These are phyloP conservation scores for Kudoa iwatai DNA, from an alignment of 30 jellyfish, hydroid and myxozoan species.

Conservation along the genomic window DNA sequence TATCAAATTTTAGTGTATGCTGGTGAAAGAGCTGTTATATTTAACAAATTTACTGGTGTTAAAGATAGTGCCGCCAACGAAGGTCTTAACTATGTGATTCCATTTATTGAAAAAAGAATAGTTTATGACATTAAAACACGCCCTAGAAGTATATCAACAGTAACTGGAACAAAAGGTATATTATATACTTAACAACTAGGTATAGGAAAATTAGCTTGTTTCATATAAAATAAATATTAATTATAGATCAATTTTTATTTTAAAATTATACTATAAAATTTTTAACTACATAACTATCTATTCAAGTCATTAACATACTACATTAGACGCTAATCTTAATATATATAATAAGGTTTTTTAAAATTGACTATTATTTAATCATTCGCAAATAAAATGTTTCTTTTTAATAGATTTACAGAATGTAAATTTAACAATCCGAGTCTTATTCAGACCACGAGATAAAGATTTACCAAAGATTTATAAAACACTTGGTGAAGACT, in stretches of 20 bases:
- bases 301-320: too few species aligned
- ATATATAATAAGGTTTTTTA: too few species aligned
- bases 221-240: too few species aligned
- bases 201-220: too few species aligned
- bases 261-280: too few species aligned
- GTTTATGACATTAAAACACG: slow-evolving; percentile 38
- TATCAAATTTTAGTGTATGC: slow-evolving; percentile 71
- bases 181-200: too few species aligned
- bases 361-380: too few species aligned
- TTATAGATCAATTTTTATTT: too few species aligned
- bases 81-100: slow-evolving; percentile 61
- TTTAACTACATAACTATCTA: too few species aligned
- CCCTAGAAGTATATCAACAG: slow-evolving; percentile 64
- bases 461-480: slow-evolving; percentile 36
- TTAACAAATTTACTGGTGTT: slow-evolving; percentile 74
- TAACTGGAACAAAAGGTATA: slow-evolving; percentile 84
- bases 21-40: slow-evolving; percentile 82
- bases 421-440: slow-evolving; percentile 58
- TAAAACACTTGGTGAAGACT: slow-evolving; percentile 73
- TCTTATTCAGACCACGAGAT: slow-evolving; percentile 44
- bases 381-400: not conserved
- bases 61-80: slow-evolving; percentile 35
- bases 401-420: slow-evolving; percentile 31
- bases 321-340: too few species aligned
- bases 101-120: slow-evolving; percentile 59